These are phyloP conservation scores for Pantherophis guttatus DNA, from an alignment of 2,113 vertebrate genomes.

Conservation along the genomic window DNA sequence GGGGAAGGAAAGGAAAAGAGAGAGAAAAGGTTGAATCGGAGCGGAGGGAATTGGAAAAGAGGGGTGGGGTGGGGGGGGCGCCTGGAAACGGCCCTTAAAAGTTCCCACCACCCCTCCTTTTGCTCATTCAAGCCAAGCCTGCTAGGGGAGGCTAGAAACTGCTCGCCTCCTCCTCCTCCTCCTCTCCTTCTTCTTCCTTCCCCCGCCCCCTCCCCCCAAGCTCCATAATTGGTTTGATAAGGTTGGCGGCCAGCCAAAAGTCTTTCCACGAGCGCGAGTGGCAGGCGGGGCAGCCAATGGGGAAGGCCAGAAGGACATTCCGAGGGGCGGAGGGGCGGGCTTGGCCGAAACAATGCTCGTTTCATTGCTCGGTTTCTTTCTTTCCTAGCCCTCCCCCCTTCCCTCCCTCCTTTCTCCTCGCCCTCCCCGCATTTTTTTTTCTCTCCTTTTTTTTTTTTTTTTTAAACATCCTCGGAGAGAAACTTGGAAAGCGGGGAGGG, in stretches of 20 bases:
- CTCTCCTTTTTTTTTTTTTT: too few species aligned
- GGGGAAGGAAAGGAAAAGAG: too few species aligned
- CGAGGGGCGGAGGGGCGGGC: constrained; percentile 66
- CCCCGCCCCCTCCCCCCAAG: background rate
- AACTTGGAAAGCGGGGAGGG: constrained; percentile 67
- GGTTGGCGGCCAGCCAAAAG: constrained; percentile 79
- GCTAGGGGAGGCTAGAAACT: constrained; percentile 78
- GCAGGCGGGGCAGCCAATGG: constrained; percentile 72
- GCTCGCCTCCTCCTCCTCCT: constrained; percentile 61
- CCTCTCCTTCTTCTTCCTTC: too few species aligned
- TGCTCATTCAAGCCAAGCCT: constrained; percentile 75
- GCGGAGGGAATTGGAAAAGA: background rate
- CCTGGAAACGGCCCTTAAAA: constrained; percentile 76
- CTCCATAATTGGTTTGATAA: constrained; percentile 91
- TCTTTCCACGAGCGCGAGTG: constrained; percentile 77
- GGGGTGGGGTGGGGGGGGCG: constrained; percentile 43
- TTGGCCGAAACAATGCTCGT: constrained; percentile 84
- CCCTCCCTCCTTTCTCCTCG: constrained; percentile 23
- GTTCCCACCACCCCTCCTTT: constrained; percentile 76
- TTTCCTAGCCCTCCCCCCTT: too few species aligned
- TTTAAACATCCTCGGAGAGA: constrained; percentile 68
- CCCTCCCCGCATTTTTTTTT: too few species aligned
- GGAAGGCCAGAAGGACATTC: background rate
- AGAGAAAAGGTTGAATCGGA: background rate
- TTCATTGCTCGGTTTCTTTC: constrained; percentile 75